Evolutionary conservation across 2,888 invertebrate genomes (phyloP), one percentile per base, ranked within the genome.

Genomic region (Stomorhina lunata): DNA sequence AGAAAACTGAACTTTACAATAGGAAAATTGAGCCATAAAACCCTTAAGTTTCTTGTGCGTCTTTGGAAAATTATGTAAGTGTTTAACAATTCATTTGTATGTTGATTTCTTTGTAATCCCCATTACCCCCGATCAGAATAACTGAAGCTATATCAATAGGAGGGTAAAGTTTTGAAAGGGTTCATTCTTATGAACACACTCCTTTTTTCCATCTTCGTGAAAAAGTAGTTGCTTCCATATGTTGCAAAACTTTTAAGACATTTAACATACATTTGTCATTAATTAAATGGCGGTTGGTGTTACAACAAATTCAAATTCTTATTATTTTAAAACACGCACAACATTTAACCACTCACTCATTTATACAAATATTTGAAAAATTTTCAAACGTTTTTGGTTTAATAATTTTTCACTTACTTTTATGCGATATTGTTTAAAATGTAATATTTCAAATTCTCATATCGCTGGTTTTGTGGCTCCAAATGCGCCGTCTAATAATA

Each of bases 281-380:
- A 85, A 85, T 85, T 85, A 85, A 85, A 80, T 84, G 84, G 81
- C 79, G 83, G 81, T 84, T 80, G 79, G 80, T 84, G 83, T 84
- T 84, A 83, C 71, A 80, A 81, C 80, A 81, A 73, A 84, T 84
- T 84, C 66, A 78, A 81, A 81, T 82, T 76, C 79, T 65, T 79
- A 69, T 82, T 61, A 4, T 50, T 69, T 45, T 59, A 68, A 48
- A 71, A 72, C 83, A 78, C 73, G 61, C 81, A 69, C 57, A 43
- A n/a, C n/a, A n/a, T n/a, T n/a, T n/a, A n/a, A n/a, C n/a, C n/a
- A n/a, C n/a, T n/a, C 12, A 37, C 73, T 72, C n/a, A 48, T n/a
- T n/a, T n/a, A n/a, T 65, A n/a, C 57, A 40, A 59, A 7, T 59
- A 37, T 4, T 29, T 6, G 3, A 2, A 10, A 25, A 17, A 15